phyloP scores from a whole-genome alignment of 2,797 vertebrate species.

The Nyctalus aviator region DNA sequence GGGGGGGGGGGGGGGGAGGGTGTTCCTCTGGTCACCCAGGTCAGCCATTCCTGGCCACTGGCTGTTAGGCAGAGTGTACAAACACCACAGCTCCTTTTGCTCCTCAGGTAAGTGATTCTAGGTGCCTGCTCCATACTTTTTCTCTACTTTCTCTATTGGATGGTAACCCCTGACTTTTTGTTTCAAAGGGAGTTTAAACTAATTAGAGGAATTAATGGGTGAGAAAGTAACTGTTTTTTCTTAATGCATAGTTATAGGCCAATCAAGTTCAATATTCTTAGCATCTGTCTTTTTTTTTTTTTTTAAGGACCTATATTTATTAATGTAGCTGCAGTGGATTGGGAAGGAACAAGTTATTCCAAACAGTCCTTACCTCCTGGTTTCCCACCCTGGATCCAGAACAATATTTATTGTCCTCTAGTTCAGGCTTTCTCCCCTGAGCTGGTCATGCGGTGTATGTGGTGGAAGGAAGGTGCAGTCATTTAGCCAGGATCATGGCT shows the following conservation, averaged over 20 bases:
- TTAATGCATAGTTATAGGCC: not conserved
- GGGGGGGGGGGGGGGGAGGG: fast-evolving
- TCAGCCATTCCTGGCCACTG: not conserved
- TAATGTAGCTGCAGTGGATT: constrained; percentile 8
- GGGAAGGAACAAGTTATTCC: constrained; percentile 33
- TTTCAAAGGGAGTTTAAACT: not conserved
- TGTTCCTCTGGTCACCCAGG: not conserved
- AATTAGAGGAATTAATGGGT: not conserved
- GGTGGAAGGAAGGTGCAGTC: constrained; percentile 27
- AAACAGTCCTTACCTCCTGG: not conserved
- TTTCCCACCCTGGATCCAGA: constrained; percentile 43
- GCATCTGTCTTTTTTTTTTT: not conserved
- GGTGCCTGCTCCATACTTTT: not conserved
- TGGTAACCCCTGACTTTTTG: not conserved
- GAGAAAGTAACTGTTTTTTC: not conserved
- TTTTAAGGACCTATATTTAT: not conserved
- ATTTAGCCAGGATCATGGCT: not conserved
- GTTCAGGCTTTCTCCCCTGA: not conserved
- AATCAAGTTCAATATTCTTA: not conserved
- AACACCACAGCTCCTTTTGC: not conserved
- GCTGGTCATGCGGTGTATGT: not conserved
- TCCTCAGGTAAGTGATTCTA: not conserved
- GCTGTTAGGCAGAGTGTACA: not conserved
- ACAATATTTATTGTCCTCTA: not conserved
- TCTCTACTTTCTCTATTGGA: not conserved